A percentile compares a stretch with the other conserved stretches of the same genome.
Evolutionary conservation across 2,113 vertebrate species (phyloP).

Genomic region (Corythornis cristatus): DNA sequence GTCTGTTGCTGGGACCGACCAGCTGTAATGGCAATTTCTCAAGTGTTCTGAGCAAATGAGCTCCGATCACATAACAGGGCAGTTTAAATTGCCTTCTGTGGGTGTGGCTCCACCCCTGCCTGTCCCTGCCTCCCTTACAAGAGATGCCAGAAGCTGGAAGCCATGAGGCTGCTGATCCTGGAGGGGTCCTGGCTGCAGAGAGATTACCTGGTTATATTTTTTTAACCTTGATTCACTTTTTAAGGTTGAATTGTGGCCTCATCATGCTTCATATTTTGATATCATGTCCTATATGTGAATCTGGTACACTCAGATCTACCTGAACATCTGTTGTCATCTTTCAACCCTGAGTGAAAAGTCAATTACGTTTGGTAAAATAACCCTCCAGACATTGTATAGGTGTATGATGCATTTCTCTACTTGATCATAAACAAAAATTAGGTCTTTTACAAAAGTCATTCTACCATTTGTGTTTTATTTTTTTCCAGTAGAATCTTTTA

Average conservation of each 20-base stretch:
- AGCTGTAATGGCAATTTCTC: too few relatives aligned
- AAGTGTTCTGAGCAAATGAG: too few relatives aligned
- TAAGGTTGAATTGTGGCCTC: not conserved
- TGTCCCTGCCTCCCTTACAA: too few relatives aligned
- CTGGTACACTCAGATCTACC: not conserved
- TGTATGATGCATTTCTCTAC: not conserved
- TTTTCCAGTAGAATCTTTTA: not conserved
- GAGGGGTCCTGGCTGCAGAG: too few relatives aligned
- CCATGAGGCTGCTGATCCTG: too few relatives aligned
- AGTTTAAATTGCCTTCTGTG: too few relatives aligned
- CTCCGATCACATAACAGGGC: too few relatives aligned
- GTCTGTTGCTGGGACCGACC: too few relatives aligned
- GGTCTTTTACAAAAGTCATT: not conserved
- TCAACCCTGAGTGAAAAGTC: not conserved
- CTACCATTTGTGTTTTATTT: not conserved
- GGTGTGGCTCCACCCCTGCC: too few relatives aligned
- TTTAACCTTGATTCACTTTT: not conserved
- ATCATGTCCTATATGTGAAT: not conserved
- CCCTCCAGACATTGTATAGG: not conserved
- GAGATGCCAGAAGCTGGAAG: too few relatives aligned
- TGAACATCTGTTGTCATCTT: not conserved
- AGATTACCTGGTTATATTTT: not conserved
- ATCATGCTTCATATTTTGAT: not conserved
- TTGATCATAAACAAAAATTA: not conserved
- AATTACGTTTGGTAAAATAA: not conserved